Conservation (phyloP, 1,140 invertebrate genomes). For the Phortica variegata region DNA sequence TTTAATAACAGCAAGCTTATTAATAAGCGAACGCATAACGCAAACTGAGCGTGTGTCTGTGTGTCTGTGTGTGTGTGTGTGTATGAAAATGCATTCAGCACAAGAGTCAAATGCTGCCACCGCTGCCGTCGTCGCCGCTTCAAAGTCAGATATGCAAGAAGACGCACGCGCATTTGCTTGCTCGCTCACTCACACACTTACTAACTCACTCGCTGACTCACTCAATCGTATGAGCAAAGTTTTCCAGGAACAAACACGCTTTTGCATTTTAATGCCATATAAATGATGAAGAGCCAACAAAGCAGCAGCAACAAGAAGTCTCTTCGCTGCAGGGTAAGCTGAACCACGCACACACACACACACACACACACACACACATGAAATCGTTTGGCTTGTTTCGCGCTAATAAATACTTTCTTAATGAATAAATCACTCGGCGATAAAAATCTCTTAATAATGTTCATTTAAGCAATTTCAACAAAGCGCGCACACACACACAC, state of each 20-base stretch:
- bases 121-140: too few species aligned
- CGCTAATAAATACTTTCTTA: slow-evolving; percentile 55
- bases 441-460: slow-evolving; percentile 54
- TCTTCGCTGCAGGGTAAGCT: too few species aligned
- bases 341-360: slow-evolving; percentile 24
- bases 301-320: slow-evolving; percentile 20
- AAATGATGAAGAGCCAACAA: slow-evolving; percentile 31
- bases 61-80: too few species aligned
- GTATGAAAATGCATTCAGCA: too few species aligned
- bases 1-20: slow-evolving; percentile 38
- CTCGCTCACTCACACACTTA: slow-evolving; percentile 14
- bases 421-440: slow-evolving; percentile 55
- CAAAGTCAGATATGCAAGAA: too few species aligned
- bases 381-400: slow-evolving; percentile 30
- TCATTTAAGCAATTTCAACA: slow-evolving; percentile 52
- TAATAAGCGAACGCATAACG: slow-evolving; percentile 33
- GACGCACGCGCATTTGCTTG: background rate
- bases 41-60: slow-evolving; percentile 15
- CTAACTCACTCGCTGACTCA: slow-evolving; percentile 3
- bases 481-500: slow-evolving; percentile 29
- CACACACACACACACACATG: background rate
- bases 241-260: slow-evolving; percentile 54
- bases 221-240: too few species aligned
- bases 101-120: too few species aligned
- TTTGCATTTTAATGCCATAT: slow-evolving; percentile 51